A percentile compares a stretch with the other conserved stretches of the same genome.
Conservation (phyloP, 35 echinoderm and acorn worm genomes). For the Lytechinus variegatus region DNA sequence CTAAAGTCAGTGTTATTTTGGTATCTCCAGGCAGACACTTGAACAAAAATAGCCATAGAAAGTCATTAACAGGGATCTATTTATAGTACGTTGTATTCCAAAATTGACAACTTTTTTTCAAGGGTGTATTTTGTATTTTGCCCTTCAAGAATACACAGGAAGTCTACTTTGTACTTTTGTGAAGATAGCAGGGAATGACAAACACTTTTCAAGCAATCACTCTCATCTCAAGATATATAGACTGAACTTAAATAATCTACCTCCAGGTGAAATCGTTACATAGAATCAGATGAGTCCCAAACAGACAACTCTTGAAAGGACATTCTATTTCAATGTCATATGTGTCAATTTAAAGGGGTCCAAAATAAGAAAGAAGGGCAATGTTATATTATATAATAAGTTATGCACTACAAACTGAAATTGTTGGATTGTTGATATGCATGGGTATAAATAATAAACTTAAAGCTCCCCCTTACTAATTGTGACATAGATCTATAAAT, state of each 20-base stretch:
- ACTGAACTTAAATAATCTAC: neutral
- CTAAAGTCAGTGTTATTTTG: neutral
- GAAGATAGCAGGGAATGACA: neutral
- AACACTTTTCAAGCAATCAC: neutral
- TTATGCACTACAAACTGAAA: too few species aligned
- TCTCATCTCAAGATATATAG: neutral
- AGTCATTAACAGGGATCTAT: neutral
- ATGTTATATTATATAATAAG: too few species aligned
- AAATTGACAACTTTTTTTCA: neutral
- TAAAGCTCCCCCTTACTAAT: too few species aligned
- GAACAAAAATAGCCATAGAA: neutral
- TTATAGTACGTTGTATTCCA: neutral
- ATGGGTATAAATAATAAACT: too few species aligned
- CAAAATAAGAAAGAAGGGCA: too few species aligned
- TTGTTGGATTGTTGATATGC: too few species aligned
- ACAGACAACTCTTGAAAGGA: too few species aligned
- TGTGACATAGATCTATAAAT: too few species aligned
- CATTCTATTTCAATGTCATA: too few species aligned
- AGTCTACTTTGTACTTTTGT: neutral
- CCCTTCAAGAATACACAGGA: neutral
- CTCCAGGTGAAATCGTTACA: neutral
- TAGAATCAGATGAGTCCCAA: neutral
- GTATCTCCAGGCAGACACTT: neutral
- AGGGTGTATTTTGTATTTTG: neutral
- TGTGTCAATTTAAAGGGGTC: too few species aligned